Evolutionary conservation across 2,113 vertebrate genomes (phyloP), one percentile per base, ranked within the genome.

Genomic region (Nesoenas mayeri): DNA sequence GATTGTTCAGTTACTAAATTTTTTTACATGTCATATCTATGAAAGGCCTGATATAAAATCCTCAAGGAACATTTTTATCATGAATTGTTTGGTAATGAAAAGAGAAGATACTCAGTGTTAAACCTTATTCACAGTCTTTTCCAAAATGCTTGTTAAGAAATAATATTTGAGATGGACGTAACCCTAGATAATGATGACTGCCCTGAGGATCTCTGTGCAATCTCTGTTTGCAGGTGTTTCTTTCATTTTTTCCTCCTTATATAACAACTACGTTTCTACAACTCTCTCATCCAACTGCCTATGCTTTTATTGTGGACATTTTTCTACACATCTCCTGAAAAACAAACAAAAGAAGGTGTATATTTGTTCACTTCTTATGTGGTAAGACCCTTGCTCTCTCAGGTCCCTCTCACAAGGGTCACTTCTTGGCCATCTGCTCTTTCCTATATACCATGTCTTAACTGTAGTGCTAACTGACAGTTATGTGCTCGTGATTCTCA

Each of bases 1-100:
- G 54, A 82, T 64, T 95, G 40, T 84, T 94, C 80, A 44, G 15
- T 94, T 92, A 95, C 77, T 90, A 91, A 70, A 93, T 94, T 58
- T 93, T 93, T 96, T 58, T 86, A 96, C 85, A 91, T 92, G 89
- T 73, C n/a, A 26, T 79, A 26, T 67, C 64, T 88, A 32, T 84
- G 72, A 87, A 84, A 90, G 69, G 14, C 21, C 25, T 66, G 40
- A 36, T 84, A 75, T 56, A 61, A 94, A 95, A 75, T 88, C 40
- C 25, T 95, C 7, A 31, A 57, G 84, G 54, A 73, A 79, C 20
- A 19, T 53, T 94, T 95, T 88, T 62, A 29, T 92, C 31, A 17
- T 77, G 1, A 92, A 54, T 64, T 85, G 9, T 61, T 74, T 78
- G 29, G 6, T 54, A 29, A 19, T 73, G 31, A 92, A 92, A 90